Evolutionary conservation across 2,888 invertebrate genomes (phyloP).

Genomic region (Trilocha varians): DNA sequence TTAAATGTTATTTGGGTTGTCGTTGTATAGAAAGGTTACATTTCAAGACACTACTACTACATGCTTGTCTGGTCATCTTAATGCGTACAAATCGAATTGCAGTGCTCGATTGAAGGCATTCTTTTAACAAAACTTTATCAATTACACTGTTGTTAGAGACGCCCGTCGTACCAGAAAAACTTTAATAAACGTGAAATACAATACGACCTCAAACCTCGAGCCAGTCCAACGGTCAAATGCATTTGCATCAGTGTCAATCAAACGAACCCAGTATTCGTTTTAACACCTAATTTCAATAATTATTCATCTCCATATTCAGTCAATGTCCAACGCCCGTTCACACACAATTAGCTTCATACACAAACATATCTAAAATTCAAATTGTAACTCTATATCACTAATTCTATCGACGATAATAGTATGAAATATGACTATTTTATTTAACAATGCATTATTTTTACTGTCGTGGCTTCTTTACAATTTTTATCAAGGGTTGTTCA

Average conservation of each 20-base stretch:
- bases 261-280: constrained; percentile 2
- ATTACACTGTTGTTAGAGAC: too few relatives aligned
- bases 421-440: constrained; percentile 59
- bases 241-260: constrained; percentile 5
- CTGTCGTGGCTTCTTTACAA: constrained; percentile 52
- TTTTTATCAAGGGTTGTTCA: constrained; percentile 10
- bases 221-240: constrained; percentile 11
- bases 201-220: constrained; percentile 7
- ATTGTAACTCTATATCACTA: constrained; percentile 60
- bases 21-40: too few relatives aligned
- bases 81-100: too few relatives aligned
- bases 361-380: constrained; percentile 61
- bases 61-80: too few relatives aligned
- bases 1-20: too few relatives aligned
- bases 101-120: too few relatives aligned
- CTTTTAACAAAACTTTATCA: too few relatives aligned
- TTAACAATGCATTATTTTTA: constrained; percentile 56
- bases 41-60: too few relatives aligned
- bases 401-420: constrained; percentile 45
- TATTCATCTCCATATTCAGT: constrained; percentile 47
- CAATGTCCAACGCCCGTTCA: constrained; percentile 38
- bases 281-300: constrained; percentile 45
- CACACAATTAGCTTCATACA: constrained; percentile 70
- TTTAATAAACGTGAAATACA: constrained; percentile 7
- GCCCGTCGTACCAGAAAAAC: background rate